Evolutionary conservation across 2,113 vertebrate species (phyloP).

Genomic region (Thalassoma bifasciatum): DNA sequence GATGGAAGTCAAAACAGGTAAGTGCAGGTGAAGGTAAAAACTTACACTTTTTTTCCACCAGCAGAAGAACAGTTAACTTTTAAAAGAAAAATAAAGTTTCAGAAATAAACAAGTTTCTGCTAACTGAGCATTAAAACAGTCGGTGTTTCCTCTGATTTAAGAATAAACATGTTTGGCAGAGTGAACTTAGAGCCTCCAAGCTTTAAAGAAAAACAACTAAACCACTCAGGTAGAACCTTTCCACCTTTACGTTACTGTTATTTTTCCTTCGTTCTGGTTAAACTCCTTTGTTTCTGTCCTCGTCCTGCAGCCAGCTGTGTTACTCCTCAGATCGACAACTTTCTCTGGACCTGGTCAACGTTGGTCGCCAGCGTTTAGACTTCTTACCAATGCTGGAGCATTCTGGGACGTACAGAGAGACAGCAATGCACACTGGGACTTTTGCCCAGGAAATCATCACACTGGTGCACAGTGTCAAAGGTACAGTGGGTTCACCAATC

Average conservation of each 20-base stretch:
- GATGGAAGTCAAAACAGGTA: slow-evolving; percentile 39
- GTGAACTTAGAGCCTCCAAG: too few species aligned
- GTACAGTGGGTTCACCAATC: slow-evolving; percentile 73
- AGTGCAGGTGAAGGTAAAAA: slow-evolving; percentile 69
- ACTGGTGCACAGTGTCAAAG: slow-evolving; percentile 95
- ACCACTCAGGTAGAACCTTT: too few species aligned
- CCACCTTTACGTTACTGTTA: too few species aligned
- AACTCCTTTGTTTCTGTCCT: neutral
- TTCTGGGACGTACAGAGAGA: slow-evolving; percentile 85
- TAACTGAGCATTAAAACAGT: too few species aligned
- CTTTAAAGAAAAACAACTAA: neutral
- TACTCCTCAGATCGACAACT: slow-evolving; percentile 90
- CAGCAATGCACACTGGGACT: slow-evolving; percentile 83
- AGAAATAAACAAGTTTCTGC: too few species aligned
- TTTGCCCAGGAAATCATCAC: slow-evolving; percentile 97
- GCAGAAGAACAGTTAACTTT: neutral
- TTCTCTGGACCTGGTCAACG: slow-evolving; percentile 92
- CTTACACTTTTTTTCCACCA: neutral
- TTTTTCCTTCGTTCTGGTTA: neutral
- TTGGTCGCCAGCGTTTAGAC: slow-evolving; percentile 87
- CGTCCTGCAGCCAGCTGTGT: slow-evolving; percentile 68
- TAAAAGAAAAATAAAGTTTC: too few species aligned
- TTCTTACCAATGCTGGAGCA: slow-evolving; percentile 92
- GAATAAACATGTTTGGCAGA: too few species aligned
- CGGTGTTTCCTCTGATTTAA: too few species aligned